A percentile compares a stretch with the other conserved stretches of the same genome.
These are phyloP conservation scores for Salpingus planirostris DNA, from an alignment of 2,888 invertebrate genomes.

Conservation along the genomic window DNA sequence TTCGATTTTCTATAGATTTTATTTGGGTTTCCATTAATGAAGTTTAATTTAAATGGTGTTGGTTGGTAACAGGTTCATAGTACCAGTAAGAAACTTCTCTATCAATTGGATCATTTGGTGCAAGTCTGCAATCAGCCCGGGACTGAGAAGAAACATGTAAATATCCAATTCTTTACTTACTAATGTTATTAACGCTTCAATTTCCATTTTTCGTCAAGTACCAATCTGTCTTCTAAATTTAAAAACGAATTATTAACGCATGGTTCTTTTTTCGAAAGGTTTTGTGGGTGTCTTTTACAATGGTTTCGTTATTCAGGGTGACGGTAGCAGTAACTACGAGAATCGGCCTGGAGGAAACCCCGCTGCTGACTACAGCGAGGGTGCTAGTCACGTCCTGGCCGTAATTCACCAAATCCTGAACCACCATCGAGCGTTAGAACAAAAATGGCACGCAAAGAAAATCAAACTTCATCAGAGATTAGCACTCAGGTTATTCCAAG, in stretches of 20 bases:
- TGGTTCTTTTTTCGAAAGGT: too few species aligned
- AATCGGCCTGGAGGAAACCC: slow-evolving; percentile 65
- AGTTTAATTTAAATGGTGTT: slow-evolving; percentile 31
- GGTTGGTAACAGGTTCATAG: slow-evolving; percentile 70
- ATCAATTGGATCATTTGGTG: slow-evolving; percentile 90
- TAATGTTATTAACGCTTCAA: slow-evolving; percentile 2
- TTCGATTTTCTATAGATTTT: slow-evolving; percentile 9
- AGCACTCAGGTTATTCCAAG: slow-evolving; percentile 88
- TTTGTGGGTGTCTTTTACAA: too few species aligned
- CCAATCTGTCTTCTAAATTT: background rate
- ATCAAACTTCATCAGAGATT: slow-evolving; percentile 91
- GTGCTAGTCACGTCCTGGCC: slow-evolving; percentile 91
- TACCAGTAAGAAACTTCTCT: slow-evolving; percentile 90
- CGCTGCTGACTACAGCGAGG: slow-evolving; percentile 92
- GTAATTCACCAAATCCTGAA: slow-evolving; percentile 95
- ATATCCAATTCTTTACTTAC: slow-evolving; percentile 33
- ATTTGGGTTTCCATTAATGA: slow-evolving; percentile 7
- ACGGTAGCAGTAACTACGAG: slow-evolving; percentile 48
- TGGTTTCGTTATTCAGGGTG: slow-evolving; percentile 32
- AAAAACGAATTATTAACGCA: too few species aligned
- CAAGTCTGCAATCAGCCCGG: slow-evolving; percentile 93
- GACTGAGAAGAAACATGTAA: slow-evolving; percentile 68
- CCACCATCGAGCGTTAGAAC: slow-evolving; percentile 88
- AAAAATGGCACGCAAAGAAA: slow-evolving; percentile 90
- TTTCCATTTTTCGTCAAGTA: background rate